Base-by-base conservation (phyloP, 2,888 invertebrate species). In the Campoletis raptor region DNA sequence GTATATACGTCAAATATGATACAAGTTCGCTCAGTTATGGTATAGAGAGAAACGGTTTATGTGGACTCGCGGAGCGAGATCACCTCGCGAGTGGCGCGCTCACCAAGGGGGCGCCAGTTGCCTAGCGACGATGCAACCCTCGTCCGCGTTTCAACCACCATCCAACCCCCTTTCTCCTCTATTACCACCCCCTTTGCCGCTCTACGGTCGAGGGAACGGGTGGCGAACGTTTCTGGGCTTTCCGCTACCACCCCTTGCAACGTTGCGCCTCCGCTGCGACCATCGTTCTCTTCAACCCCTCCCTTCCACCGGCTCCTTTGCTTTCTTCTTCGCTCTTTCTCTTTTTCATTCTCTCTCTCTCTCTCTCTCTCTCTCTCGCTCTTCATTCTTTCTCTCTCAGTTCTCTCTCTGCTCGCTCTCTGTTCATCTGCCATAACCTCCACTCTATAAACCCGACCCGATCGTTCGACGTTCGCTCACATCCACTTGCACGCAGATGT, bases 101-200 rank as follows among this genome's bases (percentile, higher is more conserved):
- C 73, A 86, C 88, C 88, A 90, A 89, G 88, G 90, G 91, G 92
- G 92, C 90, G 91, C 90, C 89, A 91, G 91, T 91, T 91, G 91
- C 91, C 91, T 91, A 91, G 91, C 91, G 91, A 91, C 91, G 89
- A 78, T 74, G 74, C 78, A 84, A 81, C 86, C 83, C 86, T 86
- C 84, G 78, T 70, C 66, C 64, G 84, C 74, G 81, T 79, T 84
- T 84, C 84, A 84, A 86, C 86, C 87, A 81, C 74, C 89, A 64
- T 61, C 87, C 72, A 88, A 90, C 87, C 89, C 15, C 86, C 81
- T 89, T 89, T 81, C 85, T 83, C 86, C 87, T 88, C 86, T 69
- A 61, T 72, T 84, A 72, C 74, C 76, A 80, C 82, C 84, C 86
- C 87, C 83, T 57, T 85, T 79, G 88, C 88, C 88, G 36, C 88